These are phyloP conservation scores for Cercocebus atys DNA, from an alignment of 2,113 vertebrate genomes.

Conservation along the genomic window DNA sequence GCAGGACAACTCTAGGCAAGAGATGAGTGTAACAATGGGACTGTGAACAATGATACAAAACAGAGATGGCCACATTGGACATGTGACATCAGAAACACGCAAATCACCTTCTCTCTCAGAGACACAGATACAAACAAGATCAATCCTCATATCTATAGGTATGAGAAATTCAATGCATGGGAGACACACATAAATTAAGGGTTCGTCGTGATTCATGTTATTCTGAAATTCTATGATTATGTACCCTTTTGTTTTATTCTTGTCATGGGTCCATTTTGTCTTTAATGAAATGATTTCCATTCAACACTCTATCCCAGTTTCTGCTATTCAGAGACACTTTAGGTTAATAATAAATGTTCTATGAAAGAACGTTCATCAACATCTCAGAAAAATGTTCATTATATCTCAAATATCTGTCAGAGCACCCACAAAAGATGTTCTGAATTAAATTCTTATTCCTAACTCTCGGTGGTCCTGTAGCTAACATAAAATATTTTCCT, in stretches of 20 bases:
- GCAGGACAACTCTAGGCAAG: neutral
- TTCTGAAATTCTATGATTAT: neutral
- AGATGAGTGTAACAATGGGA: neutral
- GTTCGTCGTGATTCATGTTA: accelerated
- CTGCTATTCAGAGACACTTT: neutral
- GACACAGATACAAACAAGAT: neutral
- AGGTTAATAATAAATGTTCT: neutral
- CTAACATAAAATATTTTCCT: neutral
- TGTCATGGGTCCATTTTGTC: accelerated
- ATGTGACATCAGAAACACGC: accelerated
- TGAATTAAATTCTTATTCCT: neutral
- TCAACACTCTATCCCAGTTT: neutral
- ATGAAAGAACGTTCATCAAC: neutral
- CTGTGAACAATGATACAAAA: neutral
- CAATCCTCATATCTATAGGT: neutral
- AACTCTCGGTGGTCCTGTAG: neutral
- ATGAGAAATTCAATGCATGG: neutral
- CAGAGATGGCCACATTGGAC: accelerated
- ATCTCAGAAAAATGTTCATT: too few relatives aligned
- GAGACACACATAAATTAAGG: neutral
- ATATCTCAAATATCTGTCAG: too few relatives aligned
- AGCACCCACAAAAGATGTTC: neutral
- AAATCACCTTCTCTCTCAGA: neutral
- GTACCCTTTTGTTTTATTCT: neutral
- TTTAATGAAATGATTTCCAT: neutral